Percentiles rank a stretch among this genome's conserved stretches.
Evolutionary conservation across 1,140 invertebrate genomes (phyloP).

Genomic region (Ganaspis sp.): DNA sequence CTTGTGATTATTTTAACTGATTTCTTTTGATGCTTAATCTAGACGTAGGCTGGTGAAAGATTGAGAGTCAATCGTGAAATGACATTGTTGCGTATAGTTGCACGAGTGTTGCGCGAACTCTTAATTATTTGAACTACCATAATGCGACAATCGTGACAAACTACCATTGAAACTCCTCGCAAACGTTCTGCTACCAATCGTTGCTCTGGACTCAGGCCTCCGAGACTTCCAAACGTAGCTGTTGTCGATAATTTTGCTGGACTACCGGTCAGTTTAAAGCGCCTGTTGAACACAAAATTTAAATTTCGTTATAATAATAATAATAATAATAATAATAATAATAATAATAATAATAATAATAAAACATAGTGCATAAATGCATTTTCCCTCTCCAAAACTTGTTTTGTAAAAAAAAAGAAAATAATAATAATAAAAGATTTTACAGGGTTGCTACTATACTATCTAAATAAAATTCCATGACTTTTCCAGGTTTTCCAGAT

Average conservation of each 20-base stretch:
- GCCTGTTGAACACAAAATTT: too few species aligned
- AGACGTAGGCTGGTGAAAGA: slow-evolving; percentile 85
- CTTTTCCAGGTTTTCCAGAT: too few species aligned
- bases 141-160: slow-evolving; percentile 95
- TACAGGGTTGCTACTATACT: too few species aligned
- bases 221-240: slow-evolving; percentile 61
- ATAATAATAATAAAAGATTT: too few species aligned
- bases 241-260: slow-evolving; percentile 64
- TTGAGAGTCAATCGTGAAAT: slow-evolving; percentile 88
- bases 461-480: too few species aligned
- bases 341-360: too few species aligned
- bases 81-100: slow-evolving; percentile 86
- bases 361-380: too few species aligned
- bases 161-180: slow-evolving; percentile 88
- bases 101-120: slow-evolving; percentile 86
- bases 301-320: too few species aligned
- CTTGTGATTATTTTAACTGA: background rate
- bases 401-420: too few species aligned
- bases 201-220: slow-evolving; percentile 59
- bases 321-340: too few species aligned
- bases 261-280: slow-evolving; percentile 60
- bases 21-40: slow-evolving; percentile 39
- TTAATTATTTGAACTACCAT: slow-evolving; percentile 96
- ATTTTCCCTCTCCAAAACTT: too few species aligned
- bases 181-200: slow-evolving; percentile 78